Conservation (phyloP, 2,797 vertebrate genomes). For the Cottoperca gobio region DNA sequence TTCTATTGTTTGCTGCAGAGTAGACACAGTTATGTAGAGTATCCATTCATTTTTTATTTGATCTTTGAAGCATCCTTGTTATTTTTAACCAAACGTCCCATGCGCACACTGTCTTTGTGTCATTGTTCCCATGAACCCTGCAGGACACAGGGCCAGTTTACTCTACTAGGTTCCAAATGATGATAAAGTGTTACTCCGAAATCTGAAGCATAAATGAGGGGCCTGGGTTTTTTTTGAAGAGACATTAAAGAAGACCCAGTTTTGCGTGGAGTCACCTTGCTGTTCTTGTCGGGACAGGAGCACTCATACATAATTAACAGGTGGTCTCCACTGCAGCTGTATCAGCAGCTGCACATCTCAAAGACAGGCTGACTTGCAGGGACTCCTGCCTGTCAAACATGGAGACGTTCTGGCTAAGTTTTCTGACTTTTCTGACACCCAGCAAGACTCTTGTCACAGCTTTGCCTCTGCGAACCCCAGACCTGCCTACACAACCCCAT, state of each 20-base stretch:
- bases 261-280: slow-evolving; percentile 25
- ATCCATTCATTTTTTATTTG: not conserved
- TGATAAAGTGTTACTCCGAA: not conserved
- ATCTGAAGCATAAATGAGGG: not conserved
- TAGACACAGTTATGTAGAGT: not conserved
- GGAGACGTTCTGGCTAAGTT: slow-evolving; percentile 64
- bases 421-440: slow-evolving; percentile 48
- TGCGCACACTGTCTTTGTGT: not conserved
- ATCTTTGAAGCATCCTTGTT: not conserved
- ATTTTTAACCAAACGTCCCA: not conserved
- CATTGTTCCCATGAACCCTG: not conserved
- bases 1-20: not conserved
- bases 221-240: slow-evolving; percentile 20
- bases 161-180: not conserved
- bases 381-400: slow-evolving; percentile 24
- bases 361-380: slow-evolving; percentile 3
- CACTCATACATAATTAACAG: slow-evolving; percentile 65
- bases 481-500: not conserved
- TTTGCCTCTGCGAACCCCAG: slow-evolving; percentile 37
- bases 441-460: slow-evolving; percentile 11
- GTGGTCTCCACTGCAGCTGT: slow-evolving; percentile 49
- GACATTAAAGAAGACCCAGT: slow-evolving; percentile 21
- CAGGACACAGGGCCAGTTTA: not conserved
- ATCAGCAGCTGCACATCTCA: slow-evolving; percentile 17
- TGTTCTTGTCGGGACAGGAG: slow-evolving; percentile 71